Base-by-base conservation (phyloP, 1,140 invertebrate species). In the Zaprionus africanus region DNA sequence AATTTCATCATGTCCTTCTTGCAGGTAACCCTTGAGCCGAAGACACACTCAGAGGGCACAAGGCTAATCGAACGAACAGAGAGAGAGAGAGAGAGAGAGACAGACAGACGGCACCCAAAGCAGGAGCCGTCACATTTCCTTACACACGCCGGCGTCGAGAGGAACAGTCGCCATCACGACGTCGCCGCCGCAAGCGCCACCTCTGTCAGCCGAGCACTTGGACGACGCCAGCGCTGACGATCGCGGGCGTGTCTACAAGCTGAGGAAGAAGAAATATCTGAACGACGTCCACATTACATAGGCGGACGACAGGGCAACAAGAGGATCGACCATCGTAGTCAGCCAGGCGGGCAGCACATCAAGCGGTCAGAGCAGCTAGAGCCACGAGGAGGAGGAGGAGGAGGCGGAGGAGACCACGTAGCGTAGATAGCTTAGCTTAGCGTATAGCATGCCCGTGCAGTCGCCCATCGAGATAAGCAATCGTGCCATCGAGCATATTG, bases 401-500 rank as follows among this genome's bases (percentile, higher is more conserved):
- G 53, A 57, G 17, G 56, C n/a, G 51, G 19, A 60, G 43, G 56
- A 38, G 57, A 46, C n/a, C 41, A 46, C 41, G 41, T 17, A 46
- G 41, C 41, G 41, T 46, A 46, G 41, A 46, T 46, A 49, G 28
- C 17, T 24, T 28, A 51, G 57, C 31, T 38, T 36, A 49, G 57
- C 9, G 19, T 17, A 65, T 46, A 78, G 51, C 26, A 92, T 92
- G 92, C 86, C 92, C 34, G 93, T 94, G 24, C 94, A 94, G 79
- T 94, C 94, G 31, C 94, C 94, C n/a, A 94, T 94, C 53, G 92
- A 92, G 59, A 91, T 94, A 12, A 93, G 93, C 72, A 93, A 93
- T 70, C 93, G 93, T 49, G 92, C 93, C 51, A 93, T 92, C 69
- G 93, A 93, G 71, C 91, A 92, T 78, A 93, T 93, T 56, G 94